phyloP scores from a whole-genome alignment of 2,797 vertebrate species.

The Hapalemur alaotrensis region DNA sequence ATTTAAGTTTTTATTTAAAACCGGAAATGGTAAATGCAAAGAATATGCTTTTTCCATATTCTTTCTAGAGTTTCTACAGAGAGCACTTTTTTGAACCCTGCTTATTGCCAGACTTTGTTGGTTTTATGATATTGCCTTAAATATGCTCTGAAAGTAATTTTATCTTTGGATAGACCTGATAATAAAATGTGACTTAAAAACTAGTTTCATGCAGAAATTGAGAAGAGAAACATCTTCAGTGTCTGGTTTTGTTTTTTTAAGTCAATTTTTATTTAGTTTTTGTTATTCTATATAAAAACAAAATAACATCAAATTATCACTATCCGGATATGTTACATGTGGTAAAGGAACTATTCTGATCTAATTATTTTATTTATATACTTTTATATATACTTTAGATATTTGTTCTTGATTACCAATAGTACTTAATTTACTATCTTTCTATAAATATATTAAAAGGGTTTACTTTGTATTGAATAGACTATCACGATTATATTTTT shows the following conservation, averaged over 20 bases:
- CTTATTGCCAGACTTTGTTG: slow-evolving; percentile 23
- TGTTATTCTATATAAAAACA: slow-evolving; percentile 15
- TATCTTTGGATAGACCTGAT: background rate
- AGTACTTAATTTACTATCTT: background rate
- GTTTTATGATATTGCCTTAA: slow-evolving; percentile 36
- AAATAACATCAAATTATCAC: background rate
- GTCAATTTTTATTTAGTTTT: slow-evolving; percentile 24
- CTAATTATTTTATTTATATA: slow-evolving; percentile 13
- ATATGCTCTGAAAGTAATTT: slow-evolving; percentile 35
- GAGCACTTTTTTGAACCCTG: slow-evolving; percentile 22
- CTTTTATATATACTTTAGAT: slow-evolving; percentile 5
- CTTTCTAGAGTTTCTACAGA: slow-evolving; percentile 37
- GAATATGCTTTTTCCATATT: background rate
- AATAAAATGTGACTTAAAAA: slow-evolving; percentile 42
- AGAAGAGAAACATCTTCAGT: slow-evolving; percentile 1
- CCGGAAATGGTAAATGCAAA: slow-evolving; percentile 11
- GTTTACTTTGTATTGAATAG: slow-evolving; percentile 12
- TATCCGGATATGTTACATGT: background rate
- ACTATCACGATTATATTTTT: background rate
- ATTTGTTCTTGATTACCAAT: background rate
- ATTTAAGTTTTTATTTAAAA: slow-evolving; percentile 46
- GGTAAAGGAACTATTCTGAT: slow-evolving; percentile 35
- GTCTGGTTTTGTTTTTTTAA: slow-evolving; percentile 37
- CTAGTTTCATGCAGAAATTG: slow-evolving; percentile 25
- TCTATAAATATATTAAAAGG: background rate